Base-by-base conservation (phyloP, 2,113 vertebrate genomes). In the Bolborhynchus lineola region DNA sequence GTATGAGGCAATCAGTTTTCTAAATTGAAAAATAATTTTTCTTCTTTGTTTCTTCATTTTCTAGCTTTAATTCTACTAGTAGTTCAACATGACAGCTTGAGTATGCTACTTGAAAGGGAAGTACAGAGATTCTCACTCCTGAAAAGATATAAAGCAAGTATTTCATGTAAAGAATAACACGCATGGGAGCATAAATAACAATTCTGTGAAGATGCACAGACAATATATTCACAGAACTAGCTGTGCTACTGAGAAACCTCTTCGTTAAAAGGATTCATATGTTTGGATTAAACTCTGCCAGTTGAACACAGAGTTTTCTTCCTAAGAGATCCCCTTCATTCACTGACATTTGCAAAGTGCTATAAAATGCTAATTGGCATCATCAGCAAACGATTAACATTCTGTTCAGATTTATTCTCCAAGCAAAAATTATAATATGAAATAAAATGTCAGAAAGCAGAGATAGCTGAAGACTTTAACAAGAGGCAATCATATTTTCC, bases 301-400 rank as follows among this genome's bases (percentile, higher is more conserved):
- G 23, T 10, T 69, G 67, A 95, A 87, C 77, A 72, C 25, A 53
- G 79, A 90, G 77, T 78, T 93, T 72, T 93, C 75, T 92, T 92
- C 88, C 69, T 79, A 49, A 94, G 77, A 96, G 86, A 86, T 59
- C 77, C 69, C n/a, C 59, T 82, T 91, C 86, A 41, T 72, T 81
- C 89, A 39, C 70, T 96, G 96, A 94, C 88, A 97, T 96, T 95
- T 95, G 67, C 79, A 76, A 93, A 96, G 77, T 85, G 71, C 77
- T 84, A 55, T 72, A 91, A 95, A 93, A 96, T 94, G 90, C 46
- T 95, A 94, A 92, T 86, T 91, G 69, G 83, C 76, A 91, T 79
- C 65, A 86, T 92, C 83, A 88, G 69, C 78, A 83, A 93, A 83
- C 1, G 13, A 92, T 92, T 92, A 95, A 72, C 65, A 87, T 95